Conservation (phyloP, 1,140 invertebrate genomes). For the Melipona quadrifasciata region DNA sequence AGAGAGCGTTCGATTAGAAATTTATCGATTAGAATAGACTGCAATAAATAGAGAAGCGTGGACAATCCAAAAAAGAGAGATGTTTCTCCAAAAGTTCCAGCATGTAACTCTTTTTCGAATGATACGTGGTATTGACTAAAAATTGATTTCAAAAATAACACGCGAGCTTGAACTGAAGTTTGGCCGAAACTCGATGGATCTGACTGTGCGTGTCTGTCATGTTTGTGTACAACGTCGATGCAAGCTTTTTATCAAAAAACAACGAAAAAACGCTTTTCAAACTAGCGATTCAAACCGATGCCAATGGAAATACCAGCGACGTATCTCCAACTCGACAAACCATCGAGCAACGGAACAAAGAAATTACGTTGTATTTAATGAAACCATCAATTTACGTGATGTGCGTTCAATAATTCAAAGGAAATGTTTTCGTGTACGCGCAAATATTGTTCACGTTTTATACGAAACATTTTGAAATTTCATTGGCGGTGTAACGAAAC, state of each 20-base stretch:
- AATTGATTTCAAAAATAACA: neutral
- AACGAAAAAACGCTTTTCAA: neutral
- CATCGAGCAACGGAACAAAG: neutral
- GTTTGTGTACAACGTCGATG: no score
- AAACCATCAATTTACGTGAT: neutral
- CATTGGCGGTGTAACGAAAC: neutral
- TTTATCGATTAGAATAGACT: neutral
- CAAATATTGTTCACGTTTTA: neutral
- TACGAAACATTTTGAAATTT: neutral
- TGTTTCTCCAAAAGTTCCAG: neutral
- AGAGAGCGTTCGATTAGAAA: neutral
- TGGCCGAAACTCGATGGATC: neutral
- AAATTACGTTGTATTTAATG: neutral
- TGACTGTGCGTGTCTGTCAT: neutral
- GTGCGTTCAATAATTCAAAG: neutral
- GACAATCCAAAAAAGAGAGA: neutral
- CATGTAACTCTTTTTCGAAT: neutral
- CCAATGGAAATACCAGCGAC: neutral
- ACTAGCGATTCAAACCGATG: neutral
- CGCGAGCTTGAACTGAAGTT: neutral
- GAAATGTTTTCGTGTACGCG: neutral
- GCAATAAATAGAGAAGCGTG: neutral
- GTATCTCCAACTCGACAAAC: neutral
- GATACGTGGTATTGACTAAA: neutral
- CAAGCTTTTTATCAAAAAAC: slow-evolving; percentile 4